phyloP scores from a whole-genome alignment of 2,797 vertebrate genomes.

The Acanthurus lineatus region DNA sequence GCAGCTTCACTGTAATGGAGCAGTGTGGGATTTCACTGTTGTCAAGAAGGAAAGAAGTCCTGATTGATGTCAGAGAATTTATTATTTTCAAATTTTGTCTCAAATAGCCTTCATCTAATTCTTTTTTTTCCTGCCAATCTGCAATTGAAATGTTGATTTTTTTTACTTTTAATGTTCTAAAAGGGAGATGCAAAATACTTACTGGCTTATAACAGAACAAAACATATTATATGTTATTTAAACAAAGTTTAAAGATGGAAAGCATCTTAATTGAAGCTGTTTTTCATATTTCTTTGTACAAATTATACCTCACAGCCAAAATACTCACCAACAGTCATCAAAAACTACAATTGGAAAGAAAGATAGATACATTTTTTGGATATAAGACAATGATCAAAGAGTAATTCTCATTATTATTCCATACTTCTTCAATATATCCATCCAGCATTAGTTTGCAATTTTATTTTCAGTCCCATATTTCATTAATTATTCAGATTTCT shows the following conservation, averaged over 20 bases:
- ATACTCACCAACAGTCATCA: background rate
- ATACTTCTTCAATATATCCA: background rate
- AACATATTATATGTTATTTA: background rate
- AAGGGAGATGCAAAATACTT: background rate
- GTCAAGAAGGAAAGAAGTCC: slow-evolving; percentile 20
- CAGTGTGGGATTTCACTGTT: slow-evolving; percentile 58
- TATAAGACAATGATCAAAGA: background rate
- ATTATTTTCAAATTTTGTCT: slow-evolving; percentile 15
- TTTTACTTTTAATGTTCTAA: background rate
- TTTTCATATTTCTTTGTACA: background rate
- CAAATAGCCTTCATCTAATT: slow-evolving; percentile 1
- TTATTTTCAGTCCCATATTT: background rate
- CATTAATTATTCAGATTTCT: background rate
- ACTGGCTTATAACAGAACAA: background rate
- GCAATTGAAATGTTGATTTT: background rate
- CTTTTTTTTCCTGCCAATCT: background rate
- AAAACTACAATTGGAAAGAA: background rate
- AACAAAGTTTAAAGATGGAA: background rate
- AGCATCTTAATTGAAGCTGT: background rate
- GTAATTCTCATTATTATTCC: no score
- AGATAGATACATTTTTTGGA: no score
- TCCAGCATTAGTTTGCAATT: background rate
- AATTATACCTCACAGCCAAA: background rate
- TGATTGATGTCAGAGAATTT: slow-evolving; percentile 47
- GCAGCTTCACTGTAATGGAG: slow-evolving; percentile 41